Evolutionary conservation across 2,888 invertebrate genomes (phyloP).

Genomic region (Macroteleia sp.): DNA sequence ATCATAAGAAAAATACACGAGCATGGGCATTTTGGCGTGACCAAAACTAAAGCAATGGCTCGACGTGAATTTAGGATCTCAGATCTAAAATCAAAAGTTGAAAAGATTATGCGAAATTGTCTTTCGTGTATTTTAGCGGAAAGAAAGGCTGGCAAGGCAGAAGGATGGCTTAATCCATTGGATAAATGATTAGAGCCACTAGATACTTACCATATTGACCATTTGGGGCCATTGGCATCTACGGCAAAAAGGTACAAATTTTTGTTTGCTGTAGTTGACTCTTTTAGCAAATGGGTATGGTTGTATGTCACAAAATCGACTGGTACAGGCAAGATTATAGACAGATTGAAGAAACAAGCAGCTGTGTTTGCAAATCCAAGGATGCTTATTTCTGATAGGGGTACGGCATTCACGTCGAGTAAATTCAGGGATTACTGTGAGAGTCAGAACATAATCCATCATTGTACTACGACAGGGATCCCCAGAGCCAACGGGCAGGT

Average conservation of each 20-base stretch:
- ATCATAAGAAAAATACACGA: not conserved
- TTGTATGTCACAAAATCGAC: not conserved
- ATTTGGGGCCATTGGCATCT: not conserved
- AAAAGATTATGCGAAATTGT: not conserved
- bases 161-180: not conserved
- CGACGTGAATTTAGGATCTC: not conserved
- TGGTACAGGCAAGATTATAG: not conserved
- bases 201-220: not conserved
- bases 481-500: not conserved
- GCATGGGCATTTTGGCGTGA: not conserved
- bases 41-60: not conserved
- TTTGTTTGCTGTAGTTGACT: not conserved
- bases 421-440: not conserved
- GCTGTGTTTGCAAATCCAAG: not conserved
- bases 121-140: not conserved
- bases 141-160: not conserved
- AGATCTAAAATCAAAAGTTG: not conserved
- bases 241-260: not conserved
- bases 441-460: too few relatives aligned
- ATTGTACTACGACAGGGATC: not conserved
- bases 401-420: not conserved
- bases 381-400: not conserved
- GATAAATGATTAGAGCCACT: not conserved
- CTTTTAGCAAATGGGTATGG: not conserved
- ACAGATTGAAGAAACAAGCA: not conserved